Base-by-base conservation (phyloP, 2,888 invertebrate species). In the Oeneis ivallda region DNA sequence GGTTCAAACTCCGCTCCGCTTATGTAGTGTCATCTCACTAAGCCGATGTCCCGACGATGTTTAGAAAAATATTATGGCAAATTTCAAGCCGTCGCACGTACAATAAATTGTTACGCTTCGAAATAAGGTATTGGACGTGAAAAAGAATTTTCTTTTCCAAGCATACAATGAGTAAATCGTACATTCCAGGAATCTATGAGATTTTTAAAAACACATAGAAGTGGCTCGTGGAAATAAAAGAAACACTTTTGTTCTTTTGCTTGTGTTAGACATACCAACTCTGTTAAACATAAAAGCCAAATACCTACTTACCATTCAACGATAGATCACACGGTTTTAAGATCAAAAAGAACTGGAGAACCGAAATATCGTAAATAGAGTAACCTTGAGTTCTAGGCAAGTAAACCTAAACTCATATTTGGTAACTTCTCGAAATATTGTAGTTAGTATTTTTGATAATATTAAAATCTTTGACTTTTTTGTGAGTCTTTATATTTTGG, bases 101-200 rank as follows among this genome's bases (percentile, higher is more conserved):
- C 49, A 60, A 47, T 60, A 60, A 19, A 60, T 37, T 37, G 15
- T 59, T 59, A 11, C 37, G 15, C 49, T 60, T 37, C 34, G 49
- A 37, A 49, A 19, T 19, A 50, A 49, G 32, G 26, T 39, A 57
- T 57, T 39, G 26, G 37, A 56, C 34, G n/a, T 56, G 56, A 34
- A 43, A 63, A 52, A 68, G 72, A 67, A 72, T 70, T 72, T 76
- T 75, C 76, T 78, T 74, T 76, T 79, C 72, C 73, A 77, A 77
- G 75, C 75, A 78, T 78, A 79, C 79, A 75, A 81, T 77, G 75
- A 78, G 74, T 39, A 47, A 45, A 47, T 47, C 49, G 63, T 34
- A 58, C 34, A 58, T 58, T 58, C 58, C 39, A 26, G 39, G 49
- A 63, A 57, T 37, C 53, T 34, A 32, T 45, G 62, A 45, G 34